Evolutionary conservation across 2,797 vertebrate genomes (phyloP), one percentile per base, ranked within the genome.

Genomic region (Yasuhikotakia modesta): DNA sequence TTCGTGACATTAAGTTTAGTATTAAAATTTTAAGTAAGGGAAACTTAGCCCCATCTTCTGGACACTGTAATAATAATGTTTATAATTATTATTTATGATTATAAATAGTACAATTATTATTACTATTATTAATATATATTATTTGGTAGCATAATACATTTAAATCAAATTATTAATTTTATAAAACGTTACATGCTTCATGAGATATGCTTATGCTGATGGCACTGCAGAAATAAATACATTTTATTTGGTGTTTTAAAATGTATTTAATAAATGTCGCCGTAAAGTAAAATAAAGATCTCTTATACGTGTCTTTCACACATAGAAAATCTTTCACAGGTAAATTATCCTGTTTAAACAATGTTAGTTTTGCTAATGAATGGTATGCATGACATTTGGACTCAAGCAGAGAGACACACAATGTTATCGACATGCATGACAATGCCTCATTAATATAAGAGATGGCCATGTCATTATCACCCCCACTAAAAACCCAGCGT

Each of bases 11-110:
- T 14, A 24, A 5, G 14, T 16, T 60, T 30, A 30, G 24, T 30
- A 8, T 60, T 14, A 14, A n/a, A n/a, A n/a, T n/a, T n/a, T 57
- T 13, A 4, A 11, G n/a, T 70, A 66, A 48, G 8, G 53, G 55
- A 64, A n/a, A 22, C 45, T 74, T 81, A 78, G 80, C 81, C 79
- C 81, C 79, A 86, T 76, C 82, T 82, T 52, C 77, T 84, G 79
- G 82, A 70, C 55, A 43, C 39, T 70, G 50, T 24, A 61, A 61
- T 52, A 60, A 30, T 52, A 48, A 70, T 39, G 43, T 17, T 46
- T 27, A 57, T 21, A 78, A 27, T 57, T 22, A 43, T 39, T 43
- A 67, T 73, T n/a, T n/a, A n/a, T n/a, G n/a, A n/a, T n/a, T n/a
- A n/a, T n/a, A n/a, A 60, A 35, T 66, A 78, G 30, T 64, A 60